These are phyloP conservation scores for Torymus tubicola DNA, from an alignment of 2,888 invertebrate genomes.

Conservation along the genomic window DNA sequence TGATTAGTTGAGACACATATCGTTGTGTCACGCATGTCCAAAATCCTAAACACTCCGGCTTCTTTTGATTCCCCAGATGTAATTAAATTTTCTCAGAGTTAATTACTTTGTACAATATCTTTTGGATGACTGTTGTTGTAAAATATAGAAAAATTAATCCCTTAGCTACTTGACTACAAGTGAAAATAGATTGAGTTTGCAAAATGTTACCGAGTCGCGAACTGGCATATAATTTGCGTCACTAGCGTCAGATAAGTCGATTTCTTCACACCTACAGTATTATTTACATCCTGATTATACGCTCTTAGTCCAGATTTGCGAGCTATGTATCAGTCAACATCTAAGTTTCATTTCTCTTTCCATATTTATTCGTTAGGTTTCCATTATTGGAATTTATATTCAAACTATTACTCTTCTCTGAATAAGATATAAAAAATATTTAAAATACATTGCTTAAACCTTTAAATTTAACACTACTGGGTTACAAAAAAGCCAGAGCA, in stretches of 20 bases:
- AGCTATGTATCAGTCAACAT: background rate
- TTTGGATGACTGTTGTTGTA: no score
- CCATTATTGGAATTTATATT: no score
- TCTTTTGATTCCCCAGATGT: background rate
- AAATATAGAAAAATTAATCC: no score
- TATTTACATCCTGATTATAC: slow-evolving; percentile 35
- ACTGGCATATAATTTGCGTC: no score
- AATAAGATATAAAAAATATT: no score
- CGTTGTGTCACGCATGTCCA: background rate
- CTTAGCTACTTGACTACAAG: background rate
- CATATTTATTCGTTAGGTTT: no score
- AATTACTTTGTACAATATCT: background rate
- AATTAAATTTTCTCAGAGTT: background rate
- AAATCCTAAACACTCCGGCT: slow-evolving; percentile 30
- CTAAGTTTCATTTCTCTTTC: background rate
- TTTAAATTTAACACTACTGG: background rate
- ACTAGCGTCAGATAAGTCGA: slow-evolving; percentile 16
- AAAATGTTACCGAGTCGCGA: background rate
- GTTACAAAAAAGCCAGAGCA: slow-evolving; percentile 19
- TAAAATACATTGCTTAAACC: no score
- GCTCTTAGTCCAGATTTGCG: slow-evolving; percentile 12
- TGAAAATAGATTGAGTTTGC: slow-evolving; percentile 11
- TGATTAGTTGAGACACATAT: background rate
- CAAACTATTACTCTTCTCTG: no score
- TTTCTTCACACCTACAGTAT: slow-evolving; percentile 22